Conservation (phyloP, 2,888 invertebrate genomes). For the Archips xylosteana region DNA sequence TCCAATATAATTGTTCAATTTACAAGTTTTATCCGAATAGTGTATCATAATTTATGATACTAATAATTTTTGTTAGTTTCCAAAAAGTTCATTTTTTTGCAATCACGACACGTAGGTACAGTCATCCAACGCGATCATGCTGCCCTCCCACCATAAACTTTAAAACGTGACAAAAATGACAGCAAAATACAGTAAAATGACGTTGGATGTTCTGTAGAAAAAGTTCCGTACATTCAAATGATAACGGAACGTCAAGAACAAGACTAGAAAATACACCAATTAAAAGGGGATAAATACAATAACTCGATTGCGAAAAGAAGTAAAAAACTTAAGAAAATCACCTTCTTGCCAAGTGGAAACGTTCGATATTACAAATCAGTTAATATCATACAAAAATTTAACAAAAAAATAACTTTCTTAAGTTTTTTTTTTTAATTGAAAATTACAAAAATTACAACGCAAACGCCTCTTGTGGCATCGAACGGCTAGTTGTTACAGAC, state of each 20-base stretch:
- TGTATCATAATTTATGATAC: constrained; percentile 52
- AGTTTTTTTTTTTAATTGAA: constrained; percentile 13
- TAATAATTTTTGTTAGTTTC: constrained; percentile 43
- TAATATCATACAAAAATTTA: background rate
- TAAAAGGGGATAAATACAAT: constrained; percentile 43
- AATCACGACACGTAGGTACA: constrained; percentile 52
- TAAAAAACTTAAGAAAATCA: background rate
- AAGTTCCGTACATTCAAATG: background rate
- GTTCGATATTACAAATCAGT: background rate
- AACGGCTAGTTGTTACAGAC: constrained; percentile 72
- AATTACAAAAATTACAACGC: constrained; percentile 61
- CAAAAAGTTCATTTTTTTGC: constrained; percentile 42
- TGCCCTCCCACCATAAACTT: constrained; percentile 20
- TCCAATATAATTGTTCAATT: constrained; percentile 51
- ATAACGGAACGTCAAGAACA: constrained; percentile 50
- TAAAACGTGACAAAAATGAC: constrained; percentile 13
- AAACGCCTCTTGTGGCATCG: constrained; percentile 77
- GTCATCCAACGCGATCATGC: constrained; percentile 27
- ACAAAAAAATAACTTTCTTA: background rate
- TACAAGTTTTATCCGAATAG: constrained; percentile 56
- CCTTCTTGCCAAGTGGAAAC: background rate
- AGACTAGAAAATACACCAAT: constrained; percentile 81
- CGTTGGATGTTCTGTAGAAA: constrained; percentile 24
- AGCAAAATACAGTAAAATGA: constrained; percentile 16
- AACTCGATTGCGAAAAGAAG: constrained; percentile 31